phyloP scores from a whole-genome alignment of 2,797 vertebrate genomes.

The Gymnothorax javanicus region DNA sequence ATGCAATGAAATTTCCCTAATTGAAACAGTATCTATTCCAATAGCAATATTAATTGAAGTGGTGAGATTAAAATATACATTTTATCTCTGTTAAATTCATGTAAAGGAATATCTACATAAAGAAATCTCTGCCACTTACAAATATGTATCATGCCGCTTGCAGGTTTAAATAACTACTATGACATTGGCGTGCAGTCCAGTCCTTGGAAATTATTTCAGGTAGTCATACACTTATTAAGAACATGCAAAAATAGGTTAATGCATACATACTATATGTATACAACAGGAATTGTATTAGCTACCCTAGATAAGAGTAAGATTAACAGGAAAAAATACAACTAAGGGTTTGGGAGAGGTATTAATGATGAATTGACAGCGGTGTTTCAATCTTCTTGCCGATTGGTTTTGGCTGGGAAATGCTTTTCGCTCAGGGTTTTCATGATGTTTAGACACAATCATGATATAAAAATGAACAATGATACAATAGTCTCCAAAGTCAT shows the following conservation, averaged over 20 bases:
- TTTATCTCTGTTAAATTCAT: background rate
- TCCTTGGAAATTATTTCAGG: background rate
- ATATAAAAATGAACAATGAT: background rate
- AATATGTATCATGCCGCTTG: background rate
- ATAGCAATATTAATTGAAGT: background rate
- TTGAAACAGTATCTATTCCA: background rate
- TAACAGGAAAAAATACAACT: background rate
- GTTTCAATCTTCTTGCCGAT: background rate
- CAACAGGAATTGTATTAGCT: background rate
- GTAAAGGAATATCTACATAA: background rate
- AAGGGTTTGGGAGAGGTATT: background rate
- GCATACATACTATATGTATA: background rate
- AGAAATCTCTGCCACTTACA: background rate
- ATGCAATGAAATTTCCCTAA: background rate
- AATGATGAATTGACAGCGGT: constrained; percentile 7
- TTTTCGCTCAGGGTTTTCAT: background rate
- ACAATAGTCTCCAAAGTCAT: background rate
- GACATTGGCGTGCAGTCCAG: background rate
- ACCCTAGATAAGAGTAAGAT: background rate
- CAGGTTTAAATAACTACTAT: background rate
- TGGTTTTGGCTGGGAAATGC: constrained; percentile 14
- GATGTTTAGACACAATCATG: background rate
- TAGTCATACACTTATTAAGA: background rate
- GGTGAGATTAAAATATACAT: background rate
- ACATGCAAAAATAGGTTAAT: background rate